Conservation (phyloP, 2,797 vertebrate species). For the Lagocephalus sceleratus region DNA sequence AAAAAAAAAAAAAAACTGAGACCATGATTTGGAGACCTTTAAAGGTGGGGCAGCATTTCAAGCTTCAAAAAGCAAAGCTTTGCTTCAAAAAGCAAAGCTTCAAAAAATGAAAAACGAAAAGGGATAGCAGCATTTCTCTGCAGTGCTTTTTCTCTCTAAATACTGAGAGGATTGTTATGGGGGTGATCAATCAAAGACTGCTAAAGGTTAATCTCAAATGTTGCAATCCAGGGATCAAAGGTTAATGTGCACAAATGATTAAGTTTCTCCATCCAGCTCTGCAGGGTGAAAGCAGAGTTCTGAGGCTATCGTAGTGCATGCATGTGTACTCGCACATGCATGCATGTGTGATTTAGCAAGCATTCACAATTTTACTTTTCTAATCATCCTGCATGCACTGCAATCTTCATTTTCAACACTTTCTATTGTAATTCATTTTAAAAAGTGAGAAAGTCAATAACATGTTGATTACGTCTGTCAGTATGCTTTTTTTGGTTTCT, state of each 20-base stretch:
- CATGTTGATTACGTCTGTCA: constrained; percentile 6
- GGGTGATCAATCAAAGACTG: constrained; percentile 26
- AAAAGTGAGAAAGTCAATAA: constrained; percentile 1
- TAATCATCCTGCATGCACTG: too few relatives aligned
- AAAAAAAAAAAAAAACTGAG: too few relatives aligned
- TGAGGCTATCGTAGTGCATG: constrained; percentile 2
- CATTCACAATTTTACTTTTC: too few relatives aligned
- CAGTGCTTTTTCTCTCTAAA: not conserved
- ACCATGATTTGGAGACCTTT: too few relatives aligned
- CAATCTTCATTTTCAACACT: too few relatives aligned
- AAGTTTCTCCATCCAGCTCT: constrained; percentile 1
- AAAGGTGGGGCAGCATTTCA: too few relatives aligned
- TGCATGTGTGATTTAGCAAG: too few relatives aligned
- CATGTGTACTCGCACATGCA: too few relatives aligned
- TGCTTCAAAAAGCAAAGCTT: too few relatives aligned
- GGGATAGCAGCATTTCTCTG: not conserved
- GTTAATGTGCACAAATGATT: constrained; percentile 23
- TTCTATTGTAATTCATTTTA: too few relatives aligned
- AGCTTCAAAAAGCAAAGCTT: not conserved
- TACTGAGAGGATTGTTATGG: not conserved
- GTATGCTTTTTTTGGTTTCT: constrained; percentile 11
- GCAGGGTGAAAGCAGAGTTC: constrained; percentile 7
- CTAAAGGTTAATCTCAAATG: constrained; percentile 14
- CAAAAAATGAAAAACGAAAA: not conserved
- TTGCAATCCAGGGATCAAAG: constrained; percentile 18